Evolutionary conservation across 2,888 invertebrate genomes (phyloP), one percentile per base, ranked within the genome.

Genomic region (Oligia fasciuncula): DNA sequence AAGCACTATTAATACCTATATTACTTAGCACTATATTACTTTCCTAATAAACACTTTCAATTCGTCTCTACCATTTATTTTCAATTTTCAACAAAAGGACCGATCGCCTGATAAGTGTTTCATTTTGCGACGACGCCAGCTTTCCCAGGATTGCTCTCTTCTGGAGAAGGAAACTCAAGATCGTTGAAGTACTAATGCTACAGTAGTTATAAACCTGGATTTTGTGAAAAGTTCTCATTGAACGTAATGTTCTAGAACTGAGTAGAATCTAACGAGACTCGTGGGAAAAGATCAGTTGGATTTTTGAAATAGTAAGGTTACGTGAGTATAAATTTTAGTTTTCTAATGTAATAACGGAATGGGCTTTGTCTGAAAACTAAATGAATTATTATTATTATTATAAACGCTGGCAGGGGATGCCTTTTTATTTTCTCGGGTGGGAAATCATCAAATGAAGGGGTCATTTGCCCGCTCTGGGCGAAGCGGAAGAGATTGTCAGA

Each of bases 21-120:
- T 35, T 43, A 46, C 11, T 62, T 84, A 29, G 29, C n/a, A n/a
- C 9, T 29, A 29, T 29, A 29, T 29, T 43, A 46, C 11, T 62
- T 84, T 71, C 49, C 49, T 35, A 69, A 69, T 65, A 82, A 40
- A 49, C 2, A 35, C 13, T 60, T 63, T 63, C 13, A 5, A 62
- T 40, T 70, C 17, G 65, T 29, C 40, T 54, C 23, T 73, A 73
- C 29, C 57, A 70, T 85, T 62, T 73, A 85, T 82, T 85, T 82
- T 54, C 60, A 74, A 62, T 84, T 73, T 65, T 77, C 54, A 73
- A 83, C 66, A 83, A 70, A 83, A 86, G 83, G 29, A 83, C 54
- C 68, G 69, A 62, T 73, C 60, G 40, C 19, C 13, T 14, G 83
- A 70, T 73, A 83, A 83, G 86, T 77, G 77, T 54, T 72, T 73